Evolutionary conservation across 2,888 invertebrate species (phyloP), one percentile per base, ranked within the genome.

Genomic region (Lymantria dispar): DNA sequence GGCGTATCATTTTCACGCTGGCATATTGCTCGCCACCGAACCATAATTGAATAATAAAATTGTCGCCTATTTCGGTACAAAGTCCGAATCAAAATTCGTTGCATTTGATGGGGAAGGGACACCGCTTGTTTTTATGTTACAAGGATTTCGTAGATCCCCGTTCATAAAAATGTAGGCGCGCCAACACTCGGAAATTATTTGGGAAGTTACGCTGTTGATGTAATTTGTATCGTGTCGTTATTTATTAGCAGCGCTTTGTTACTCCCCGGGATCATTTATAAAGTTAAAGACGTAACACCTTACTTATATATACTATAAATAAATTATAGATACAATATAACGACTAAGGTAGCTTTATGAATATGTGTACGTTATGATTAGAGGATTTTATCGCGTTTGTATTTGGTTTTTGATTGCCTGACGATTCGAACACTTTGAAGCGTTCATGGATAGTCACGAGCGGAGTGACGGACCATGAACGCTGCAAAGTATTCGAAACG

Each of bases 41-140:
- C 68, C 70, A 70, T 83, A 84, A 86, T 87, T 83, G 80, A 83
- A 83, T 87, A 81, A 83, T 80, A 80, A 81, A 85, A 85, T 80
- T 78, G 79, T 76, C 63, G 73, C 74, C 72, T 76, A 79, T 80
- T 83, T 81, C 61, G 73, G 68, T 59, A 52, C 53, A 53, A 62
- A 64, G 70, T 73, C 71, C 70, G 76, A 80, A 76, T 82, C 40
- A 33, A 33, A 33, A 33, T 33, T 33, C 68, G 68, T 50, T 68
- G 72, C 69, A 65, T 68, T 74, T 72, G 64, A 68, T 64, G 57
- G 64, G 57, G 64, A 60, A 54, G 59, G 61, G 59, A 59, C 54
- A 52, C 48, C 50, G 52, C 55, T 56, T 54, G 44, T 53, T 68
- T 66, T 67, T 65, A 69, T 66, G 67, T 60, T 50, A 54, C 45